Percentiles rank a stretch among this genome's conserved stretches.
These are phyloP conservation scores for Dicaeum eximium DNA, from an alignment of 2,113 vertebrate species.

Conservation along the genomic window DNA sequence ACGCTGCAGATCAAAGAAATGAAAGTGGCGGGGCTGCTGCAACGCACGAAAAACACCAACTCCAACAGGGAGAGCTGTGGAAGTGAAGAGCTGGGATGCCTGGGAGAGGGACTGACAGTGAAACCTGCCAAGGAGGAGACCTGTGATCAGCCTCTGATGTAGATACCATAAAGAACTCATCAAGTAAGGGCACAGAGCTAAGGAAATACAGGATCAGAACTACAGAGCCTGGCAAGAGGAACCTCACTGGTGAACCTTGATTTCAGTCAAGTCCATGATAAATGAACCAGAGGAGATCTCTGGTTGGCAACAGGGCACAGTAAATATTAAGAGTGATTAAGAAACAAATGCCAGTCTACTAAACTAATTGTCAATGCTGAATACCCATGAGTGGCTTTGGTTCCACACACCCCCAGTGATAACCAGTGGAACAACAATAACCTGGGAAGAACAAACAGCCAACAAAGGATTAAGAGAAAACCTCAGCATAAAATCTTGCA, in stretches of 20 bases:
- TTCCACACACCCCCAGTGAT: background rate
- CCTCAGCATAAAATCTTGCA: background rate
- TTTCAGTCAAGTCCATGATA: background rate
- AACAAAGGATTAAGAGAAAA: background rate
- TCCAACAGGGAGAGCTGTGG: background rate
- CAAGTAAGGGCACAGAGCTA: fast-evolving
- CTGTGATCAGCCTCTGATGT: background rate
- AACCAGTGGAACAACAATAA: background rate
- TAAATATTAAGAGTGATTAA: background rate
- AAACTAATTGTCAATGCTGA: background rate
- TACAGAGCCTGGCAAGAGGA: background rate
- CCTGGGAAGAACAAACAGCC: background rate
- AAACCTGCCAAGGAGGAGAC: background rate
- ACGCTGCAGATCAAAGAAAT: background rate
- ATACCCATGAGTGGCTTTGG: background rate
- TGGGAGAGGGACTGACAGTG: background rate
- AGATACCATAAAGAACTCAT: fast-evolving
- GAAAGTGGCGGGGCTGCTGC: background rate
- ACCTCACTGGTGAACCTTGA: background rate
- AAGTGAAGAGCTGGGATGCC: background rate
- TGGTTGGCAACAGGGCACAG: background rate
- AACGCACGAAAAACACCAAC: background rate
- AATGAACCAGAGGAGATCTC: background rate
- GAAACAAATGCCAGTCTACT: background rate
- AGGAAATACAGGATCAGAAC: background rate